These are phyloP conservation scores for Chrysopilus asiliformis DNA, from an alignment of 2,888 invertebrate species.

Conservation along the genomic window DNA sequence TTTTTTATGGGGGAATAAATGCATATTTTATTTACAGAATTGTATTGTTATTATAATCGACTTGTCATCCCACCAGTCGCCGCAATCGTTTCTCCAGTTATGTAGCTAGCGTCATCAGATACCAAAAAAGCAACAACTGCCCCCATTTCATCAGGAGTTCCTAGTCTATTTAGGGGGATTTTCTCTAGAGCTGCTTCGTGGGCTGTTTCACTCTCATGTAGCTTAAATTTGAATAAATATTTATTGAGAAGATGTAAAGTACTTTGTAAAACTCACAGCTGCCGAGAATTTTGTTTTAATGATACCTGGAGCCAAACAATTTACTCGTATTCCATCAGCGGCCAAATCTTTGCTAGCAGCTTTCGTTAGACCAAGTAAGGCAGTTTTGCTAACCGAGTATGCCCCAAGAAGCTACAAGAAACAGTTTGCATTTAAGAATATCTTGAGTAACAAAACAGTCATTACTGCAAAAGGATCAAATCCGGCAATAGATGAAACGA, in stretches of 20 bases:
- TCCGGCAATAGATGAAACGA: constrained; percentile 79
- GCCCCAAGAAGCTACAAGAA: constrained; percentile 59
- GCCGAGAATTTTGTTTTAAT: constrained; percentile 80
- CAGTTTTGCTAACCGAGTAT: constrained; percentile 89
- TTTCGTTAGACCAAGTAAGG: constrained; percentile 77
- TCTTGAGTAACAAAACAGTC: not conserved
- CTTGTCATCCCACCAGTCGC: constrained; percentile 64
- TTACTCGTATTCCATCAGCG: constrained; percentile 75
- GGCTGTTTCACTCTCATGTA: constrained; percentile 44
- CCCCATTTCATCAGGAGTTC: constrained; percentile 60
- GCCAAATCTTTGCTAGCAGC: constrained; percentile 65
- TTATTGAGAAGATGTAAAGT: too few relatives aligned
- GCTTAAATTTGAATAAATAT: constrained; percentile 28
- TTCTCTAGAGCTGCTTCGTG: constrained; percentile 41
- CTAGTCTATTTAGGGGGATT: constrained; percentile 56
- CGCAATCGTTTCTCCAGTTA: constrained; percentile 75
- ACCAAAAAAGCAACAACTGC: constrained; percentile 67
- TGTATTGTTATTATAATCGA: constrained; percentile 52
- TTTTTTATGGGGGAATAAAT: too few relatives aligned
- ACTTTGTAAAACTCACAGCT: constrained; percentile 44
- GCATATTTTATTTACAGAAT: too few relatives aligned
- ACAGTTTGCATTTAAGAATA: not conserved
- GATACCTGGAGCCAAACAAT: constrained; percentile 85
- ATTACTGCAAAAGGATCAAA: constrained; percentile 58
- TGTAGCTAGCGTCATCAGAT: constrained; percentile 72